Evolutionary conservation across 2,113 vertebrate species (phyloP).

Genomic region (Protobothrops mucrosquamatus): DNA sequence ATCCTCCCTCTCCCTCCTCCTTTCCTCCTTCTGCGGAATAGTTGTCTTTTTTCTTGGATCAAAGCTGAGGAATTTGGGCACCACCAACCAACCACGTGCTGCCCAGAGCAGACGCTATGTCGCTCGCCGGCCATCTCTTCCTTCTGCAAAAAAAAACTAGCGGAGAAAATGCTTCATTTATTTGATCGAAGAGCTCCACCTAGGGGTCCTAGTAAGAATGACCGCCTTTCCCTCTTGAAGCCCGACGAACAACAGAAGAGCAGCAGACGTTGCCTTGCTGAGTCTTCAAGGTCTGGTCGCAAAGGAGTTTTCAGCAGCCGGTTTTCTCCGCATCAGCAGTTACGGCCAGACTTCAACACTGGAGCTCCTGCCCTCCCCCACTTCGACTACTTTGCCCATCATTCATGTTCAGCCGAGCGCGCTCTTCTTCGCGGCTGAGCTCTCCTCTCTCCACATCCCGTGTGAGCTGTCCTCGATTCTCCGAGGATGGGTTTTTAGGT

Average conservation of each 20-base stretch:
- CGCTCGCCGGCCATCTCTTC: neutral
- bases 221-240: too few relatives aligned
- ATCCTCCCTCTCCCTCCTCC: neutral
- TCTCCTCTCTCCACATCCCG: neutral
- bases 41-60: neutral
- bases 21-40: neutral
- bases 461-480: neutral
- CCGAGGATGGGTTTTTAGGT: constrained; percentile 6
- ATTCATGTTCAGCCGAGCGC: neutral
- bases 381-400: neutral
- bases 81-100: neutral
- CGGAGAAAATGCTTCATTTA: constrained; percentile 3
- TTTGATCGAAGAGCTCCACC: constrained; percentile 58
- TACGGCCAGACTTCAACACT: neutral
- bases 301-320: neutral
- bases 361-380: neutral
- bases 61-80: neutral
- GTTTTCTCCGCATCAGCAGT: neutral
- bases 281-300: too few relatives aligned
- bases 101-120: neutral
- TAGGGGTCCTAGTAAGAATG: neutral
- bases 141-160: neutral
- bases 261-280: neutral
- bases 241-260: neutral
- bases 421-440: neutral